Evolutionary conservation across 2,113 vertebrate genomes (phyloP).

Genomic region (Polypterus bichir): DNA sequence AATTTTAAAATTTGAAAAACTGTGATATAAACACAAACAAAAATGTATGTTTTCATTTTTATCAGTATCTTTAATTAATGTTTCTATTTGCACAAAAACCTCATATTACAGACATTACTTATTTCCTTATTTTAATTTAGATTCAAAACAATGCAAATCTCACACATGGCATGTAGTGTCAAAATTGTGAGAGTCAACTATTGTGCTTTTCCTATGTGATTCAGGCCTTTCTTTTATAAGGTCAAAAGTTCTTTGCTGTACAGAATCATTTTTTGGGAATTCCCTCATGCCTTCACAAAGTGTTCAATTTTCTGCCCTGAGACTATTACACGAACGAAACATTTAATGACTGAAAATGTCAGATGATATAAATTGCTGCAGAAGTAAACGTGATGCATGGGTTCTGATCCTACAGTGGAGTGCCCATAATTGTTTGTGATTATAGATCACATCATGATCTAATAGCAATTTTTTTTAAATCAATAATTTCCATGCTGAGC

Average conservation of each 20-base stretch:
- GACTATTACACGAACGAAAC: slow-evolving; percentile 41
- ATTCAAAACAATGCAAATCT: too few relatives aligned
- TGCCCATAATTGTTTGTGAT: slow-evolving; percentile 63
- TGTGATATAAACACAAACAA: too few relatives aligned
- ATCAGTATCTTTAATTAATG: too few relatives aligned
- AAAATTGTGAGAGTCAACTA: too few relatives aligned
- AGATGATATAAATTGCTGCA: slow-evolving; percentile 67
- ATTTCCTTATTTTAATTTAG: too few relatives aligned
- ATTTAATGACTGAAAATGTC: slow-evolving; percentile 49
- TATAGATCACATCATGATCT: slow-evolving; percentile 83
- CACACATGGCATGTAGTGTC: too few relatives aligned
- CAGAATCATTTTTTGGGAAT: background rate
- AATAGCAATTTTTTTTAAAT: slow-evolving; percentile 97
- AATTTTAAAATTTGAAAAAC: too few relatives aligned
- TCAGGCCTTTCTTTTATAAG: background rate
- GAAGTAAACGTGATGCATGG: slow-evolving; percentile 70
- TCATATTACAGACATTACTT: too few relatives aligned
- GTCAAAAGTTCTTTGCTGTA: background rate
- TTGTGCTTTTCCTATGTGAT: too few relatives aligned
- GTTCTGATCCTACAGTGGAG: slow-evolving; percentile 50
- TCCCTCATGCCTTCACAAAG: background rate
- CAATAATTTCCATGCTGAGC: slow-evolving; percentile 97
- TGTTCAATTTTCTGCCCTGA: slow-evolving; percentile 24
- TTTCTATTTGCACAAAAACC: too few relatives aligned
- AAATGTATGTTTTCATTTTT: too few relatives aligned